Evolutionary conservation across 1,140 invertebrate species (phyloP), one percentile per base, ranked within the genome.

Genomic region (Belonocnema kinseyi): DNA sequence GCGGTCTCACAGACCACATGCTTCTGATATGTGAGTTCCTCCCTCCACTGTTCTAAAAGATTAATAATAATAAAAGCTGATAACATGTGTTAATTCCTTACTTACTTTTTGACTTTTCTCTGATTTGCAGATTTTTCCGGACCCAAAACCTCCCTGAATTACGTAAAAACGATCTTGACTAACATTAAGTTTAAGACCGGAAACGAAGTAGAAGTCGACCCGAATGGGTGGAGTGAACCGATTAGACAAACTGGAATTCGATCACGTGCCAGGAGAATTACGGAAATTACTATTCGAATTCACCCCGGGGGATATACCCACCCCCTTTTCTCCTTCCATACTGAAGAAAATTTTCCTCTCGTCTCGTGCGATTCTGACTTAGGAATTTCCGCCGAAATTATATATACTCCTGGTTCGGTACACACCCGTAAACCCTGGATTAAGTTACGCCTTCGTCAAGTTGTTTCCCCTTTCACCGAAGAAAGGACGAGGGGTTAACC

Each of bases 251-350:
- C 61, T 66, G 61, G 40, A 66, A 66, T 66, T 66, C 61, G 61
- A 66, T 66, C 61, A 66, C 61, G 61, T 66, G 61, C 61, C 61
- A 66, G 26, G 14, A 66, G 61, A 66, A 66, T 66, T 66, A 66
- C 61, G 61, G 61, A 66, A 66, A 66, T 66, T 40, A 66, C 61
- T 66, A 66, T 66, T 40, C 26, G 61, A 66, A 66, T 66, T 16
- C 61, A 66, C 61, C 61, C n/a, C 61, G 13, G 8, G 61, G 61
- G 61, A 40, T 66, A 66, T 66, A 66, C 40, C 26, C 61, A 1
- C 4, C 61, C 26, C 61, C 61, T 16, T 46, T 66, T n/a, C 8
- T 66, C 13, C 61, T 14, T 33, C 40, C 8, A 13, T 66, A 14
- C 61, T 40, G 40, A 58, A 66, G 13, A 66, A 33, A 21, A 66